These are phyloP conservation scores for Rhadina sibilatrix DNA, from an alignment of 2,113 vertebrate genomes.

Conservation along the genomic window DNA sequence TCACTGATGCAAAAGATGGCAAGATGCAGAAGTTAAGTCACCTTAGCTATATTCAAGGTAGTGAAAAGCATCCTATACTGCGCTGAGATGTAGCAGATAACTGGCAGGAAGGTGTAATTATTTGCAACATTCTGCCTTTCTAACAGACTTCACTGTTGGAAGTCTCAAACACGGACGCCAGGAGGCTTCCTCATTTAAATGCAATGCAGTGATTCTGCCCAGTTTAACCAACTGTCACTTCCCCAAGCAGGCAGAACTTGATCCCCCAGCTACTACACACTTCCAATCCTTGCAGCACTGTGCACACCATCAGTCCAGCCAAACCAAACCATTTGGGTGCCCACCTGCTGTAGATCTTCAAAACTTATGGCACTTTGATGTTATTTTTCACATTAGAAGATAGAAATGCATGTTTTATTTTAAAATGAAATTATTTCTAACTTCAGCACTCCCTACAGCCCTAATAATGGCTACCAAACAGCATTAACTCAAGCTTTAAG, in stretches of 20 bases:
- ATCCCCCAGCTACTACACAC: neutral
- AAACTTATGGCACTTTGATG: neutral
- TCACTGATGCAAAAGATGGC: neutral
- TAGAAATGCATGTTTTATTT: neutral
- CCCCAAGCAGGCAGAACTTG: neutral
- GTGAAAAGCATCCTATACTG: neutral
- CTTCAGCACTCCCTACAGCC: neutral
- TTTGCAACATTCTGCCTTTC: neutral
- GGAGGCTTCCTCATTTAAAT: slow-evolving; percentile 34
- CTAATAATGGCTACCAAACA: neutral
- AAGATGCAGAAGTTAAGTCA: neutral
- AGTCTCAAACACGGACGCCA: neutral
- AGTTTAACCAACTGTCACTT: slow-evolving; percentile 35
- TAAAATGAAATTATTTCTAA: neutral
- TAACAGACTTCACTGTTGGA: neutral
- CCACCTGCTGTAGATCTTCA: neutral
- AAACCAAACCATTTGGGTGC: neutral
- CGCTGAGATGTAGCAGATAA: neutral
- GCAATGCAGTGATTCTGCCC: neutral
- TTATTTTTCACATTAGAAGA: neutral
- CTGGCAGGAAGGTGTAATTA: neutral
- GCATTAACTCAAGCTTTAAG: neutral
- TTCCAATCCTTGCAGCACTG: neutral
- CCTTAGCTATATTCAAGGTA: neutral
- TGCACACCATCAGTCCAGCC: neutral